Base-by-base conservation (phyloP, 2,797 vertebrate genomes). In the Tinamus major region DNA sequence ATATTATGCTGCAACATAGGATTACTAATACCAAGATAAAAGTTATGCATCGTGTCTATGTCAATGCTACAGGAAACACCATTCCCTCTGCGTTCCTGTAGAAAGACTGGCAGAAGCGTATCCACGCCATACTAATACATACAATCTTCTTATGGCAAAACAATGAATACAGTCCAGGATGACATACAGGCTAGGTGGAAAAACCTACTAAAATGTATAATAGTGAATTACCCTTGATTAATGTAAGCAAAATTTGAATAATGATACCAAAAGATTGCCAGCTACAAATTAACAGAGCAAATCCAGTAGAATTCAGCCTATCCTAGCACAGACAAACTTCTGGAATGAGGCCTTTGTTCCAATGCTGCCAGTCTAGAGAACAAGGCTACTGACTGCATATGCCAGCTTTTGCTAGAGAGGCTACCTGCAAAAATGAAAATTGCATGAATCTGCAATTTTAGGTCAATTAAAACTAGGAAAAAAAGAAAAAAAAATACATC, bases 301-400 rank as follows among this genome's bases (percentile, higher is more conserved):
- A 94, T 93, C 53, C 78, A 71, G 71, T 87, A 90, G 86, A 94
- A 90, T 80, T 90, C 83, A 68, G 86, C 90, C 86, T 87, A 93
- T 87, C 71, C 80, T 82, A 90, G 90, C 51, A 82, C 44, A 81
- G 84, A 58, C 80, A 78, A 94, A 95, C 69, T 93, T 96, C 93
- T 87, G 76, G 94, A 96, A 95, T 59, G 85, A 90, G 78, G 91
- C 78, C 91, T 96, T 94, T 96, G 94, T 96, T 94, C 70, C 93
- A 90, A 56, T 49, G 35, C 85, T 1, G 26, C 70, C 93, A 91
- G 78, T 72, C 90, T 90, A 70, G 94, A 94, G 91, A 96, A 91
- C 95, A 92, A 94, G 80, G 80, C 85, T 88, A 93, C 86, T 96
- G 95, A 94, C 61, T 86, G 24, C 64, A 23, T 91, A 78, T 90